A percentile compares a stretch with the other conserved stretches of the same genome.
Conservation (phyloP, 1,140 invertebrate species). For the Papilio polyxenes region DNA sequence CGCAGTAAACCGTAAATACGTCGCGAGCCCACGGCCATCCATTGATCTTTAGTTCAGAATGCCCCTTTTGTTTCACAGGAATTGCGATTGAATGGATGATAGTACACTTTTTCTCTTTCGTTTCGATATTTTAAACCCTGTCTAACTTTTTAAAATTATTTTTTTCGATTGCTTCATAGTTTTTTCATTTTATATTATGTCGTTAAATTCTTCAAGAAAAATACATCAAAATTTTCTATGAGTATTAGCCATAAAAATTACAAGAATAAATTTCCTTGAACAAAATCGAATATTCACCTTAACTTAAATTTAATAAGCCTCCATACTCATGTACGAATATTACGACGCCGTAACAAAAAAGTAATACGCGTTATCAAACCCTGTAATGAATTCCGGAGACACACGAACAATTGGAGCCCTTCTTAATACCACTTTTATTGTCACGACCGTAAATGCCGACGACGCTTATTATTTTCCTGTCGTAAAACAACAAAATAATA, state of each 20-base stretch:
- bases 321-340: neutral
- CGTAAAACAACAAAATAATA: conserved; percentile 78
- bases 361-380: conserved; percentile 40
- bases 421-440: conserved; percentile 69
- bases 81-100: conserved; percentile 56
- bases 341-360: neutral
- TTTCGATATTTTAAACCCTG: neutral
- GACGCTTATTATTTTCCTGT: conserved; percentile 75
- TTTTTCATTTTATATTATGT: too few species aligned
- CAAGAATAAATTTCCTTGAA: neutral
- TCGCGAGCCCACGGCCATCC: conserved; percentile 59
- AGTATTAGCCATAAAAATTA: too few species aligned
- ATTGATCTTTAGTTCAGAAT: conserved; percentile 60
- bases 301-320: neutral
- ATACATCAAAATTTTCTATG: too few species aligned
- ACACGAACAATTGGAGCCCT: conserved; percentile 57
- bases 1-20: conserved; percentile 71
- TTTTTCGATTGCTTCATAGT: neutral
- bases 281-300: too few species aligned
- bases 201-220: too few species aligned
- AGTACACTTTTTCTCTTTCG: neutral
- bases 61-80: conserved; percentile 62
- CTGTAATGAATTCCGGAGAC: conserved; percentile 45
- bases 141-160: neutral
- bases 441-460: conserved; percentile 61